Evolutionary conservation across 1,140 invertebrate species (phyloP), one percentile per base, ranked within the genome.

Genomic region (Trachymyrmex cornetzi): DNA sequence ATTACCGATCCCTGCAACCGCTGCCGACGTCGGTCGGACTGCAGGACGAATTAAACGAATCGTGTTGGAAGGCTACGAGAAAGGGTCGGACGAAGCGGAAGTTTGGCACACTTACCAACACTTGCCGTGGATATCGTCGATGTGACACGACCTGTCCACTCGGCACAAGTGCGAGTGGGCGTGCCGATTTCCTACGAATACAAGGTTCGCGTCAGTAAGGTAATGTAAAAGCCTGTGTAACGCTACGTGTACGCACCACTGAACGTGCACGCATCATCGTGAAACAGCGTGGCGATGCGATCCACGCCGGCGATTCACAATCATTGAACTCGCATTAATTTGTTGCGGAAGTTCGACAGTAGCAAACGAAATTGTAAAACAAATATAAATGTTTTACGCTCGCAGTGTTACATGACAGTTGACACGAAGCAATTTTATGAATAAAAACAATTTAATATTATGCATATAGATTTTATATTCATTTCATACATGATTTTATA

Each of bases 51-150:
- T 85, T 80, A 80, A 82, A 85, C 55, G n/a, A 61, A 89, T 77
- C 67, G 59, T 84, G 77, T 55, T 87, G 27, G 64, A 66, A 24
- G 61, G 48, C 22, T 16, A 64, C 24, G 57, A 63, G 64, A 89
- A 81, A 75, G 85, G 86, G 88, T 87, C 74, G 72, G 75, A 67
- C 55, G 24, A 80, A 53, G 67, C 89, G 89, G 89, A 90, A 89
- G 88, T 90, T 90, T 77, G 89, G 86, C 89, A 90, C 63, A 90
- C 85, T 90, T 90, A 77, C 71, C 57, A 74, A 50, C 89, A 77
- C 34, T 90, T 72, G 24, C 48, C 72, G 14, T 61, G 77, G 77
- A 84, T 69, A 67, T 27, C 30, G 79, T 63, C 85, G 74, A 34
- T 59, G 77, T 34, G 66, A 63, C n/a, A 67, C 27, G 85, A 87